Percentiles rank a stretch among this genome's conserved stretches.
phyloP scores from a whole-genome alignment of 2,888 invertebrate genomes.

The Unio delphinus region DNA sequence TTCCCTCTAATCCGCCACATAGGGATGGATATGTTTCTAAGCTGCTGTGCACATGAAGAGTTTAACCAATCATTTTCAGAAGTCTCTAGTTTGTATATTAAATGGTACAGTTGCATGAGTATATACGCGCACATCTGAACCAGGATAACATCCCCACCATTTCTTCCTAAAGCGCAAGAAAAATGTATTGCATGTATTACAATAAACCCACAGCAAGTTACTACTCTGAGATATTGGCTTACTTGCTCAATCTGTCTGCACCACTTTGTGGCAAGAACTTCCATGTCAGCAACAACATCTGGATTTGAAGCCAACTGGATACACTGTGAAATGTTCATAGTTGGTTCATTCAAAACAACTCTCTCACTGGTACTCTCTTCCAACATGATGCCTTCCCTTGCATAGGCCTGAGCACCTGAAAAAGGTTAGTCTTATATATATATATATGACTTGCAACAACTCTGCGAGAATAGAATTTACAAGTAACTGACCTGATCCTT shows the following conservation, averaged over 20 bases:
- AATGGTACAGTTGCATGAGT: no score
- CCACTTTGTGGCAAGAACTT: conserved; percentile 59
- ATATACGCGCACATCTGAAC: no score
- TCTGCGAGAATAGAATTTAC: not conserved
- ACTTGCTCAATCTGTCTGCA: conserved; percentile 68
- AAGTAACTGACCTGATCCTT: not conserved
- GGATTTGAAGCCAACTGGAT: conserved; percentile 76
- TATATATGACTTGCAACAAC: not conserved
- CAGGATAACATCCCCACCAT: no score
- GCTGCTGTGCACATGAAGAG: no score
- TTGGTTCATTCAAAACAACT: conserved; percentile 33
- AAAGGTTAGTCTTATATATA: not conserved
- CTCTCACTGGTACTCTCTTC: conserved; percentile 46
- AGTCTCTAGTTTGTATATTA: no score
- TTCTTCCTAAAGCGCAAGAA: no score
- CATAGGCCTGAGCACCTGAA: conserved; percentile 60
- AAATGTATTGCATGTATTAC: no score
- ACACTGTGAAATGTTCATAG: conserved; percentile 76
- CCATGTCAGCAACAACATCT: conserved; percentile 74
- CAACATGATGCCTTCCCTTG: conserved; percentile 51
- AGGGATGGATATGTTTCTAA: no score
- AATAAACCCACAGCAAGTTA: no score
- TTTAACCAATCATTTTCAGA: no score
- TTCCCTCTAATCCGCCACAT: no score
- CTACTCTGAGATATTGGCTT: not conserved